Percentiles rank a stretch among this genome's conserved stretches.
phyloP scores from a whole-genome alignment of 2,888 invertebrate genomes.

The Lamellibrachia satsuma region DNA sequence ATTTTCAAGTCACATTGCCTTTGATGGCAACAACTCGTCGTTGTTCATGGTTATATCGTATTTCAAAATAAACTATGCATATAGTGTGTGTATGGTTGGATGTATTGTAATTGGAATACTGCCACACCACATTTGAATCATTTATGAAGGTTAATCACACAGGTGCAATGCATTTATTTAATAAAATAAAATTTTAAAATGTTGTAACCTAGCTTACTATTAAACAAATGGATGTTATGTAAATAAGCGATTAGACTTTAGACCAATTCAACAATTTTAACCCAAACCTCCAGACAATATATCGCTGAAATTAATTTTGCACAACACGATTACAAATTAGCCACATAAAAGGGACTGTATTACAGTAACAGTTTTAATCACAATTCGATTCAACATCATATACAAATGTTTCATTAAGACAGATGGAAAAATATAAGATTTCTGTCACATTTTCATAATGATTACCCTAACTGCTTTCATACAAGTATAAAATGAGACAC shows the following conservation, averaged over 20 bases:
- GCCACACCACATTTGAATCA: neutral
- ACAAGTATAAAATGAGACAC: neutral
- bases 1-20: neutral
- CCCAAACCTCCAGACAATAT: too few relatives aligned
- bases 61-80: neutral
- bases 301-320: neutral
- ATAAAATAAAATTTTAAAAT: too few relatives aligned
- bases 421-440: slow-evolving; percentile 17
- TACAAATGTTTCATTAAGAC: slow-evolving; percentile 9
- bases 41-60: neutral
- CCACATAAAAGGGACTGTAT: neutral
- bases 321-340: neutral
- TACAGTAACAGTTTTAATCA: slow-evolving; percentile 17
- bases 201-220: too few relatives aligned
- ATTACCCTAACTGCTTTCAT: neutral
- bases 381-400: slow-evolving; percentile 17
- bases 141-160: neutral
- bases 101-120: neutral
- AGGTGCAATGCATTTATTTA: too few relatives aligned
- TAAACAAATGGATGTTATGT: too few relatives aligned
- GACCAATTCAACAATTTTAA: too few relatives aligned
- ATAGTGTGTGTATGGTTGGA: neutral
- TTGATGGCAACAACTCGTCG: neutral
- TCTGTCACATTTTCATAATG: neutral
- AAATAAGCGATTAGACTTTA: too few relatives aligned